Evolutionary conservation across 2,113 vertebrate genomes (phyloP), one percentile per base, ranked within the genome.

Genomic region (Hippocampus abdominalis): DNA sequence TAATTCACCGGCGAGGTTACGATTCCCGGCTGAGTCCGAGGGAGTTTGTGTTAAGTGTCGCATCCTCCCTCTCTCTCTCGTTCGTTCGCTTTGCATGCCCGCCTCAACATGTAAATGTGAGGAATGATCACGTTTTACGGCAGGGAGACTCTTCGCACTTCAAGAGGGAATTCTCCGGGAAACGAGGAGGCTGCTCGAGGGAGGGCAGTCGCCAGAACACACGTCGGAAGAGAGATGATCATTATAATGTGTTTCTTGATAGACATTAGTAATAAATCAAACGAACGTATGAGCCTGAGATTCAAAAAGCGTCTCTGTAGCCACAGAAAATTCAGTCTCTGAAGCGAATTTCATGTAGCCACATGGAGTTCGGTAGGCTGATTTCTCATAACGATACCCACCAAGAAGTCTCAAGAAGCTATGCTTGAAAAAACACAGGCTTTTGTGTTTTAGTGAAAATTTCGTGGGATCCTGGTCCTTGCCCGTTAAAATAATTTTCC

Each of bases 1-100:
- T 66, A 66, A 51, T 66, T 66, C 65, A 66, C 29, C 48, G 48
- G 48, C 11, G 46, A 66, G 18, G 48, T 66, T 66, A 66, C 48
- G 65, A 66, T 53, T 66, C 65, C 65, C 65, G 27, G 7, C 64
- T 66, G 64, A 66, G 64, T 66, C 44, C 13, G 10, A 46, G 4
- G 48, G 48, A 66, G 65, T 53, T 66, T 36, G 25, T 3, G 21
- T 40, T 63, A 63, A 63, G 61, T 23, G 21, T 39, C 15, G 36
- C 20, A 39, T 63, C 65, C 25, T 48, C 46, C 13, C 46, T 27
- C 46, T 21, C 64, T 18, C n/a, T 4, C 46, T 18, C 46, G 8
- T 44, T 27, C 12, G 7, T 65, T 48, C 29, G 25, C 15, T 48
- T 66, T 10, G 6, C 27, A 15, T 10, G 7, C 18, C 39, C 8